Evolutionary conservation across 2,113 vertebrate genomes (phyloP).

Genomic region (Nymphicus hollandicus): DNA sequence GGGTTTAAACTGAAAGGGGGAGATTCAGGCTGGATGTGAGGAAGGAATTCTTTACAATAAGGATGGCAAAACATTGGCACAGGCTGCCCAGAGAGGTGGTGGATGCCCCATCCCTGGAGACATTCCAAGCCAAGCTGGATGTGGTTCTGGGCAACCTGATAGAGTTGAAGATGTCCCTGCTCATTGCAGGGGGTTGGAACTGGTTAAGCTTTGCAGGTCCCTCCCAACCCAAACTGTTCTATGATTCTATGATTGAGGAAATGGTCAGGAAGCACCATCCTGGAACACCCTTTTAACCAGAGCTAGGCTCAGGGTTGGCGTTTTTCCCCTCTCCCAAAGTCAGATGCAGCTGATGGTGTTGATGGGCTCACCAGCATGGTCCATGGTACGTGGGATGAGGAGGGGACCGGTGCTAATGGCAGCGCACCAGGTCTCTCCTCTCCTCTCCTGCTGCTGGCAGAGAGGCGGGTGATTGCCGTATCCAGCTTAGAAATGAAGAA

Average conservation of each 20-base stretch:
- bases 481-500: not conserved
- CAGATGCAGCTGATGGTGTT: not conserved
- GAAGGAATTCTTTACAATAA: too few relatives aligned
- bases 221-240: not conserved
- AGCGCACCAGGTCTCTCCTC: not conserved
- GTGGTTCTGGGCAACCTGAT: not conserved
- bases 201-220: not conserved
- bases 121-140: not conserved
- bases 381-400: not conserved
- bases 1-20: not conserved
- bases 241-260: not conserved
- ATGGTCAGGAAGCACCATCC: not conserved
- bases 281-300: not conserved
- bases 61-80: too few relatives aligned
- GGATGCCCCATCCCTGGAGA: not conserved
- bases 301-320: not conserved
- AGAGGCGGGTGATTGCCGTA: not conserved
- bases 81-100: too few relatives aligned
- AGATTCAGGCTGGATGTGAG: too few relatives aligned
- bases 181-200: not conserved
- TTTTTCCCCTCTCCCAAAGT: not conserved
- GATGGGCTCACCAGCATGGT: accelerated
- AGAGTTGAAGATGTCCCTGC: accelerated
- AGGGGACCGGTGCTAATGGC: not conserved
- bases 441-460: not conserved